Evolutionary conservation across 2,888 invertebrate species (phyloP), one percentile per base, ranked within the genome.

Genomic region (Stramonita haemastoma): DNA sequence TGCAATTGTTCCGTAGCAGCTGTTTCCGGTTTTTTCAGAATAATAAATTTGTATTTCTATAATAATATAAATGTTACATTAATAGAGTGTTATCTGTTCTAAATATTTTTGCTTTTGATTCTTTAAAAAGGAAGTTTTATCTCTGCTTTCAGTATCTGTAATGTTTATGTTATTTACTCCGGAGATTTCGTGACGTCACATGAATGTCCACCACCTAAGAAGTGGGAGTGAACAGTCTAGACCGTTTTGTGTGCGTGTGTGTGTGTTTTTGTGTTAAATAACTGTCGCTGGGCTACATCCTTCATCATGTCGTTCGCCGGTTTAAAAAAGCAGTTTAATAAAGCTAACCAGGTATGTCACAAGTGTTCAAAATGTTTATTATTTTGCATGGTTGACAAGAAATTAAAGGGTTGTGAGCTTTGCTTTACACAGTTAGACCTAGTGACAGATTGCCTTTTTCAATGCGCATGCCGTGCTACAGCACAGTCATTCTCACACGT

Each of bases 241-340:
- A 89, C 77, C 36, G 86, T 79, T 85, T 87, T 32, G 66, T 79
- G 90, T 86, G 88, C 57, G 66, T 89, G 81, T 90, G 79, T 88
- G 88, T 87, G 84, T 88, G 81, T 83, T 83, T 46, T 36, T 46
- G 81, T 83, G 81, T 83, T 36, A 46, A 26, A 36, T 83, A 83
- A 46, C 36, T 26, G 81, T 83, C 29, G 81, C 11, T 19, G 46
- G 29, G 66, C 2, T 32, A 81, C 46, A 84, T 29, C 87, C 87
- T 77, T 66, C 90, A 95, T 96, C 96, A 99, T 99, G 99, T 99
- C 99, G 96, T 98, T 99, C 96, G 99, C 99, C 95, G 99, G 99
- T 94, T 97, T 99, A 94, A 99, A 98, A 97, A 99, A 99, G 97
- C 99, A 99, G 97, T 98, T 99, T 96, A 99, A 99, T 97, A 99